Base-by-base conservation (phyloP, 2,113 vertebrate genomes). In the Hoplias malabaricus region DNA sequence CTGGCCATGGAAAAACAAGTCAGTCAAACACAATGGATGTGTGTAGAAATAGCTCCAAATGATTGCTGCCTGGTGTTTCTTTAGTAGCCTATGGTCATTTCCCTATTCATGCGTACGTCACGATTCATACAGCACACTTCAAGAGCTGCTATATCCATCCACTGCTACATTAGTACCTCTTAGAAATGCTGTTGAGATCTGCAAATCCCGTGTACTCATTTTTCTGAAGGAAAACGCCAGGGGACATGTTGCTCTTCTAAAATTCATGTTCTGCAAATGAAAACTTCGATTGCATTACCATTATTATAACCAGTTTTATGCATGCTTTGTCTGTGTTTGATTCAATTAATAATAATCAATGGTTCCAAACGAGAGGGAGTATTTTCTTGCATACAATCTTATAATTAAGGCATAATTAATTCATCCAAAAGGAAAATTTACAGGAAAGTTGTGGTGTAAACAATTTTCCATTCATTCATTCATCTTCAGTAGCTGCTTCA, bases 31-130 rank as follows among this genome's bases (percentile, higher is more conserved):
- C 38, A 48, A 34, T 61, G 71, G 23, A 53, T 57, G 21, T 40
- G 14, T 34, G 36, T 54, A 77, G 74, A 34, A 77, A 77, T 19
- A 46, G 36, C 50, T 23, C 12, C 50, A 36, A 76, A 48, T 77
- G 13, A 69, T 59, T 69, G 48, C 36, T 76, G 74, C 63, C 63
- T 42, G 40, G 36, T 42, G 73, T 69, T 77, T 38, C 46, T 38
- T 66, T 40, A 66, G 42, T 19, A 38, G 42, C 25, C 73, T 75
- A 36, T 25, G 48, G 25, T 43, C 48, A 33, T 59, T 67, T 4
- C n/a, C 57, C 65, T 16, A 43, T 77, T 59, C n/a, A 69, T 57
- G 38, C 21, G 31, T 68, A 38, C 31, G 53, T 33, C 65, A 57
- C 36, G 19, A 21, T 31, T 29, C 19, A 31, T 27, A 19, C 16